phyloP scores from a whole-genome alignment of 2,888 invertebrate genomes.

The Erannis defoliaria region DNA sequence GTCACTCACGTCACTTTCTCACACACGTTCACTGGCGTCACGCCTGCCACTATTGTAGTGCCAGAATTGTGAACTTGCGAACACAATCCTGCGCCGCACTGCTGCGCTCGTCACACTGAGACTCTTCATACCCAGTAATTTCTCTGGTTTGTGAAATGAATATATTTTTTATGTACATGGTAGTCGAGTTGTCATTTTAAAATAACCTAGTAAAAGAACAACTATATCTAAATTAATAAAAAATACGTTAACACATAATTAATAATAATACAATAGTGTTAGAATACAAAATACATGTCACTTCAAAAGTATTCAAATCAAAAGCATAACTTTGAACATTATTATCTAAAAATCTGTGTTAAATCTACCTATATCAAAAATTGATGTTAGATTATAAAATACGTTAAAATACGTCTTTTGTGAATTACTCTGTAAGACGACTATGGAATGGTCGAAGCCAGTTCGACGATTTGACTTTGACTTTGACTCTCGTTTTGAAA shows the following conservation, averaged over 20 bases:
- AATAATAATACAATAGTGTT: constrained; percentile 10
- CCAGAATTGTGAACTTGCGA: too few species aligned
- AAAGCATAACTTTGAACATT: constrained; percentile 9
- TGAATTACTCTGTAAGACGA: too few species aligned
- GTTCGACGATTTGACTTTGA: too few species aligned
- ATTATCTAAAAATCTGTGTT: constrained; percentile 19
- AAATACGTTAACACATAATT: constrained; percentile 13
- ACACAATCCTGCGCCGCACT: too few species aligned
- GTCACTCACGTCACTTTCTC: too few species aligned
- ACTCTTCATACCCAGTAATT: too few species aligned
- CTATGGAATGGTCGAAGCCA: too few species aligned
- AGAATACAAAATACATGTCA: constrained; percentile 19
- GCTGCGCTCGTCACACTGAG: too few species aligned
- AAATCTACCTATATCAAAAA: constrained; percentile 18
- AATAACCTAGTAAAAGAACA: background rate
- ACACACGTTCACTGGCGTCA: too few species aligned
- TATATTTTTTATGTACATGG: background rate
- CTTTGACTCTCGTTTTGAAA: too few species aligned
- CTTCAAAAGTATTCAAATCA: constrained; percentile 3
- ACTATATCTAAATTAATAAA: constrained; percentile 9
- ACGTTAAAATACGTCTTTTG: background rate
- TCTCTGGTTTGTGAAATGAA: too few species aligned
- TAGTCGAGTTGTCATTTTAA: background rate
- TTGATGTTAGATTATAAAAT: background rate
- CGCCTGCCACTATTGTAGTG: too few species aligned